A percentile compares a stretch with the other conserved stretches of the same genome.
phyloP scores from a whole-genome alignment of 1,140 invertebrate genomes.

The Lerema accius region DNA sequence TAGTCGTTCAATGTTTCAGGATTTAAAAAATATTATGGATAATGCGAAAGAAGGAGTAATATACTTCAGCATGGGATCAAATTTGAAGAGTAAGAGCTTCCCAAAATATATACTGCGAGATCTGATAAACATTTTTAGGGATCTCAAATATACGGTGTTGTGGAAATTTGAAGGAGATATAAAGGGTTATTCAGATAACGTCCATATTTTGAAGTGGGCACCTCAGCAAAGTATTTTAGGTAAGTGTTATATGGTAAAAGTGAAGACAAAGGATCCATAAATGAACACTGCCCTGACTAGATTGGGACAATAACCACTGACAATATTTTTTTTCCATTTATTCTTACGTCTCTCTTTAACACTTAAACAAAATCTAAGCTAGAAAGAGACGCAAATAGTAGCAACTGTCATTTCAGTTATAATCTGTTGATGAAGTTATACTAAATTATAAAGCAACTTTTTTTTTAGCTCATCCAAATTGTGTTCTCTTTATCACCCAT shows the following conservation, averaged over 20 bases:
- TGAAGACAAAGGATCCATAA: too few species aligned
- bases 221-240: constrained; percentile 53
- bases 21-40: constrained; percentile 83
- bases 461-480: constrained; percentile 85
- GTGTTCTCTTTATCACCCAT: constrained; percentile 86
- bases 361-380: too few species aligned
- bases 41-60: constrained; percentile 83
- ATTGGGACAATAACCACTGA: too few species aligned
- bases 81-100: constrained; percentile 77
- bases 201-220: constrained; percentile 52
- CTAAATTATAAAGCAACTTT: too few species aligned
- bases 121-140: constrained; percentile 49
- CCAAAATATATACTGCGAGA: constrained; percentile 42
- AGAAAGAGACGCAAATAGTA: too few species aligned
- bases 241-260: too few species aligned
- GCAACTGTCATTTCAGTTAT: too few species aligned
- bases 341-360: too few species aligned
- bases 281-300: too few species aligned
- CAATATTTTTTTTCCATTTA: too few species aligned
- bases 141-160: constrained; percentile 56
- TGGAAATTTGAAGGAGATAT: constrained; percentile 65
- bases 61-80: constrained; percentile 86
- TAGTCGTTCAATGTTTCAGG: constrained; percentile 53
- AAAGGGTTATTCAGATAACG: constrained; percentile 41
- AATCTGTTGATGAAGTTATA: too few species aligned